Conservation (phyloP, 2,888 invertebrate genomes). For the Ectemnius continuus region DNA sequence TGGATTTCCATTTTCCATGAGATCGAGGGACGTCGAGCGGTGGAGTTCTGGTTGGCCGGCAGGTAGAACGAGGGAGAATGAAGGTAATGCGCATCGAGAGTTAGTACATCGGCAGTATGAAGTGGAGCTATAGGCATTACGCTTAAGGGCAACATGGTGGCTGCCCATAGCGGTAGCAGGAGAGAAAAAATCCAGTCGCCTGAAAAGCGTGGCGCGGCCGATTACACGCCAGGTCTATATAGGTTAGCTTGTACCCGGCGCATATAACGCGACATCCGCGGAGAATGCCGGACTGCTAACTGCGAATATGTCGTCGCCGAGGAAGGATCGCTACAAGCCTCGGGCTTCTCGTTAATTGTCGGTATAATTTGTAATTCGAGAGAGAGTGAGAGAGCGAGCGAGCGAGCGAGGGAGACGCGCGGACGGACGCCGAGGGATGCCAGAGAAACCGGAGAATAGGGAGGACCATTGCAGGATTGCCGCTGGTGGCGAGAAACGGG, state of each 20-base stretch:
- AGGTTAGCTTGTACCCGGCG: no score
- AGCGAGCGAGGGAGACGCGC: conserved; percentile 24
- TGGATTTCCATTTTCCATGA: conserved; percentile 61
- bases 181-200: conserved; percentile 59
- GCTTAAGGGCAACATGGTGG: conserved; percentile 54
- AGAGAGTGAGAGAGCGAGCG: conserved; percentile 38
- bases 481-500: background rate
- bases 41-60: conserved; percentile 4
- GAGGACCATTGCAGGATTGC: conserved; percentile 14
- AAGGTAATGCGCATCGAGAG: conserved; percentile 29
- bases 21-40: conserved; percentile 31
- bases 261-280: conserved; percentile 19
- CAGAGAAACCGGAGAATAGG: conserved; percentile 20
- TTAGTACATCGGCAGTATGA: conserved; percentile 52
- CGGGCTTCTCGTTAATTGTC: conserved; percentile 66
- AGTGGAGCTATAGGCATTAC: conserved; percentile 28
- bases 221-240: background rate
- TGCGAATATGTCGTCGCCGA: conserved; percentile 51
- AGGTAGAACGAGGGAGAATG: conserved; percentile 21
- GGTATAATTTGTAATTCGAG: conserved; percentile 70
- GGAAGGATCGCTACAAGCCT: conserved; percentile 62
- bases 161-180: conserved; percentile 48
- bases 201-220: conserved; percentile 45
- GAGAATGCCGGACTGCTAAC: conserved; percentile 55
- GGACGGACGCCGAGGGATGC: conserved; percentile 15